Evolutionary conservation across 2,888 invertebrate genomes (phyloP).

Genomic region (Eustalomyia histrio): DNA sequence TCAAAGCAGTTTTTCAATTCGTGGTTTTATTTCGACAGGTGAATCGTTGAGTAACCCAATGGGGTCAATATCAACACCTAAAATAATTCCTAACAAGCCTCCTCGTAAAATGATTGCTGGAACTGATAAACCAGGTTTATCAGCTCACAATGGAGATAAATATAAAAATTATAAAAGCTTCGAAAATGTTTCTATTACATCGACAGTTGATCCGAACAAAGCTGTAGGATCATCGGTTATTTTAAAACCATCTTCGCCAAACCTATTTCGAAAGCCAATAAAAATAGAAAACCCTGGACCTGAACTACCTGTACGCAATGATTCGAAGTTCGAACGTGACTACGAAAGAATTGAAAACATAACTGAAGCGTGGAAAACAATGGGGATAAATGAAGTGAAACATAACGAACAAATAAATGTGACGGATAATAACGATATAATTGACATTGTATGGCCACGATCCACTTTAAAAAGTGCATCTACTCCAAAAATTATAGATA

Average conservation of each 20-base stretch:
- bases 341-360: conserved; percentile 89
- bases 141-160: conserved; percentile 73
- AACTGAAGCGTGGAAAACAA: conserved; percentile 89
- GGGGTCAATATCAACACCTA: conserved; percentile 54
- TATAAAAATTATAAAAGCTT: conserved; percentile 77
- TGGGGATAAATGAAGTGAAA: conserved; percentile 86
- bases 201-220: conserved; percentile 74
- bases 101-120: conserved; percentile 73
- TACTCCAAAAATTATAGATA: conserved; percentile 74
- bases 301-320: conserved; percentile 73
- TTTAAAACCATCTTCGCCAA: conserved; percentile 75
- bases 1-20: conserved; percentile 70
- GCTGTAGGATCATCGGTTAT: conserved; percentile 75
- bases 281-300: conserved; percentile 58
- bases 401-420: conserved; percentile 82
- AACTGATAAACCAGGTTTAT: conserved; percentile 41
- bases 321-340: conserved; percentile 74
- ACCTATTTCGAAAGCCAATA: conserved; percentile 56
- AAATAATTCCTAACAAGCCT: conserved; percentile 78
- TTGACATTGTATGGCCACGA: conserved; percentile 79
- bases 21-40: conserved; percentile 24
- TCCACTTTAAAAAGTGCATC: conserved; percentile 70
- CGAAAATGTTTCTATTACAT: conserved; percentile 78
- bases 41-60: conserved; percentile 27
- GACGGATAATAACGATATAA: conserved; percentile 73